Conservation (phyloP, 2,113 vertebrate genomes). For the Sorex araneus region DNA sequence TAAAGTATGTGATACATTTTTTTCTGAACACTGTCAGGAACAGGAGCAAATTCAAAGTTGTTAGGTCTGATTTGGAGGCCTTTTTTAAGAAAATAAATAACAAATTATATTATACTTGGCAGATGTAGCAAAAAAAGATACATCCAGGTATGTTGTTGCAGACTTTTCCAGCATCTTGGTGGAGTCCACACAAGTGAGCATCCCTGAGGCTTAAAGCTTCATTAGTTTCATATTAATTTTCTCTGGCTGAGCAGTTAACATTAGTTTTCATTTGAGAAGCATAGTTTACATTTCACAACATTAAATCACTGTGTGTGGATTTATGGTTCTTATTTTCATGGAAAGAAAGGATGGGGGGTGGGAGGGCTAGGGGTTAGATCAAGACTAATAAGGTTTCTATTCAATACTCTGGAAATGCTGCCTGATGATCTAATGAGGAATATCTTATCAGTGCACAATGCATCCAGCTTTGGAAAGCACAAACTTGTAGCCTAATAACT, state of each 20-base stretch:
- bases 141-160: not conserved
- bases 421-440: not conserved
- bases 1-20: not conserved
- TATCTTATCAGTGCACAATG: not conserved
- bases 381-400: not conserved
- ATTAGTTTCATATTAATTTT: not conserved
- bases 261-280: constrained; percentile 57
- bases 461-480: constrained; percentile 22
- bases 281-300: constrained; percentile 12
- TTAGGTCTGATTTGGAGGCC: not conserved
- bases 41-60: not conserved
- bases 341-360: not conserved
- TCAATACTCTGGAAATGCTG: not conserved
- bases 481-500: not conserved
- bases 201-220: constrained; percentile 26
- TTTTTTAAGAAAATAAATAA: constrained; percentile 25
- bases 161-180: not conserved
- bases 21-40: not conserved
- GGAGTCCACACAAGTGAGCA: not conserved
- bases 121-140: not conserved
- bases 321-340: constrained; percentile 7
- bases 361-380: not conserved
- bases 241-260: not conserved
- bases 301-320: not conserved
- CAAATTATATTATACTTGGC: not conserved